Percentiles rank a stretch among this genome's conserved stretches.
Evolutionary conservation across 2,797 vertebrate genomes (phyloP).

Genomic region (Cyprinella venusta): DNA sequence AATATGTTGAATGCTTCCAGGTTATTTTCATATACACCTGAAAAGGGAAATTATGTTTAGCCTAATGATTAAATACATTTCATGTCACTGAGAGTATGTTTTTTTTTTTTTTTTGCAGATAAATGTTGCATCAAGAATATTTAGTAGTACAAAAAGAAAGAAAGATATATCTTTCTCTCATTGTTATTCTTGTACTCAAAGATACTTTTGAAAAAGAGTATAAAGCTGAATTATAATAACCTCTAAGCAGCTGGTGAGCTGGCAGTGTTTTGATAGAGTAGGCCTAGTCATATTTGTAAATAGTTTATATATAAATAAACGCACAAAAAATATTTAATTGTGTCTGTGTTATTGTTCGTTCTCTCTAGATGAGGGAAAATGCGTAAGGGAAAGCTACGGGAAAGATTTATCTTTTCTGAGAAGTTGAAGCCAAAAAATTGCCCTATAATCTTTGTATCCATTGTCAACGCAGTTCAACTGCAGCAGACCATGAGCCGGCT

Average conservation of each 20-base stretch:
- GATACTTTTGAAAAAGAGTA: not conserved
- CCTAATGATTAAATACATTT: too few relatives aligned
- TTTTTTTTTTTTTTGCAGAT: not conserved
- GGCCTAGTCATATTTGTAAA: slow-evolving; percentile 1
- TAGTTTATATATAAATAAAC: slow-evolving; percentile 28
- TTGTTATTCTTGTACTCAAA: slow-evolving; percentile 3
- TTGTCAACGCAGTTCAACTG: too few relatives aligned
- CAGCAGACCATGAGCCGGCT: too few relatives aligned
- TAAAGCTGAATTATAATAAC: not conserved
- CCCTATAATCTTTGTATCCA: too few relatives aligned
- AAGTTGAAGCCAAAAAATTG: too few relatives aligned
- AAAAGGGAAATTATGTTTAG: not conserved
- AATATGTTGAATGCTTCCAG: not conserved
- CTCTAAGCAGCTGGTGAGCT: not conserved
- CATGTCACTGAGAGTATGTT: not conserved
- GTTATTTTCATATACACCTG: not conserved
- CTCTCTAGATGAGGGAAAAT: too few relatives aligned
- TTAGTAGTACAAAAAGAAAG: not conserved
- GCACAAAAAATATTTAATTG: not conserved
- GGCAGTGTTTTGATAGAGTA: not conserved
- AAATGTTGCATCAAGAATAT: not conserved
- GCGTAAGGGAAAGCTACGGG: too few relatives aligned
- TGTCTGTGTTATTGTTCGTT: slow-evolving; percentile 4
- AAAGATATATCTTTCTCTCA: not conserved
- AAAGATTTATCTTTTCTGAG: too few relatives aligned